Conservation (phyloP, 2,888 invertebrate genomes). For the Hesperia comma region DNA sequence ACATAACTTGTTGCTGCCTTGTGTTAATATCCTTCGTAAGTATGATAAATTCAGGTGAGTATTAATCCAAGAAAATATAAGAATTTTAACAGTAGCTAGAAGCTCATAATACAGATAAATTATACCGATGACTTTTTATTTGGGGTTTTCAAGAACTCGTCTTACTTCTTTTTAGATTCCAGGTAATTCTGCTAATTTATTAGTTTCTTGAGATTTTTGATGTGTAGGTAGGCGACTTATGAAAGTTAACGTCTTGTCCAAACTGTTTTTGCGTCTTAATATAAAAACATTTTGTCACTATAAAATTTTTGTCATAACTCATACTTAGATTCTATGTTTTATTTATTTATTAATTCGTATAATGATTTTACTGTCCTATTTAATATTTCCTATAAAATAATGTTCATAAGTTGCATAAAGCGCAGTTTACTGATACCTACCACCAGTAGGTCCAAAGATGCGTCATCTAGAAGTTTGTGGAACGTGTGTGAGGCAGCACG, state of each 20-base stretch:
- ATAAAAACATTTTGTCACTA: background rate
- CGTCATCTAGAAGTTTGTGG: conserved; percentile 58
- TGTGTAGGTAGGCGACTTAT: background rate
- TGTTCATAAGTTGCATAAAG: no score
- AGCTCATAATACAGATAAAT: conserved; percentile 27
- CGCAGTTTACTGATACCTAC: conserved; percentile 5
- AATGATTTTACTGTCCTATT: no score
- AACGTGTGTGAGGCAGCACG: conserved; percentile 62
- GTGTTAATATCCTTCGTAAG: conserved; percentile 32
- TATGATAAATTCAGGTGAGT: conserved; percentile 28
- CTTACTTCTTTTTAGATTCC: conserved; percentile 18
- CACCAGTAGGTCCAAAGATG: conserved; percentile 49
- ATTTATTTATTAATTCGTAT: background rate
- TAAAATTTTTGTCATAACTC: no score
- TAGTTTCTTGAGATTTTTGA: conserved; percentile 5
- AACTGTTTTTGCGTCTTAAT: background rate
- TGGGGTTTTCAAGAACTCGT: conserved; percentile 21
- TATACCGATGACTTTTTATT: conserved; percentile 30
- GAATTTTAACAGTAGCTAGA: conserved; percentile 26
- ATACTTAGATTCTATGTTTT: background rate
- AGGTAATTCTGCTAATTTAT: conserved; percentile 20
- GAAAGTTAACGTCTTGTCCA: background rate
- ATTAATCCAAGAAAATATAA: conserved; percentile 23
- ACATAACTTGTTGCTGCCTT: conserved; percentile 24
- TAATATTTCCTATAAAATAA: no score